Evolutionary conservation across 2,888 invertebrate genomes (phyloP), one percentile per base, ranked within the genome.

Genomic region (Ophonus ardosiacus): DNA sequence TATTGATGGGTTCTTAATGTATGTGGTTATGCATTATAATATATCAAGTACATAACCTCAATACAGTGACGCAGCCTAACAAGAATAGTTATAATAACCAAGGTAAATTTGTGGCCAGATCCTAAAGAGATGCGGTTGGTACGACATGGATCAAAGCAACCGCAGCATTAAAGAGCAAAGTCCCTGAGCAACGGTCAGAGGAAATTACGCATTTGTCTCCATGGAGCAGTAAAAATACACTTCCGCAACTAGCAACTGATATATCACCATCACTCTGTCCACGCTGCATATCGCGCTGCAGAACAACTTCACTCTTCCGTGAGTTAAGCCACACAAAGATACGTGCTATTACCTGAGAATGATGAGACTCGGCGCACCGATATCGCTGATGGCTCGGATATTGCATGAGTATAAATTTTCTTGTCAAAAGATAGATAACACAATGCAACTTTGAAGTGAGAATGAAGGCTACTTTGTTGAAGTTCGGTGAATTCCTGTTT

Each of bases 81-180:
- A 21, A 24, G 21, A 21, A 76, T 71, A 71, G 71, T 71, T 76
- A 76, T 76, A 76, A 56, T 76, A 76, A 76, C 15, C 56, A 76
- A 76, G 76, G 80, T 38, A 80, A 80, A 80, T 80, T 80, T 80
- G 61, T 13, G 80, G 80, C 31, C 10, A 40, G 57, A 21, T 40
- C 61, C 13, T 61, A 61, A 61, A 38, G 57, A 8, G 80, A 17
- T 57, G 59, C 17, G 80, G 80, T 59, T 61, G 15, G 21, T 80
- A 80, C 80, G 80, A 80, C 80, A 80, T 61, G 80, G 40, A 80
- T 80, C 80, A 80, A 80, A 80, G 80, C 38, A 80, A 61, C 80
- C 80, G 61, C 59, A 38, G 63, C 40, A 80, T 61, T 76, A 80
- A 61, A 61, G 59, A 78, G 15, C 18, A 24, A 21, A 31, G 78